Evolutionary conservation across 2,113 vertebrate genomes (phyloP).

Genomic region (Capreolus pygargus): DNA sequence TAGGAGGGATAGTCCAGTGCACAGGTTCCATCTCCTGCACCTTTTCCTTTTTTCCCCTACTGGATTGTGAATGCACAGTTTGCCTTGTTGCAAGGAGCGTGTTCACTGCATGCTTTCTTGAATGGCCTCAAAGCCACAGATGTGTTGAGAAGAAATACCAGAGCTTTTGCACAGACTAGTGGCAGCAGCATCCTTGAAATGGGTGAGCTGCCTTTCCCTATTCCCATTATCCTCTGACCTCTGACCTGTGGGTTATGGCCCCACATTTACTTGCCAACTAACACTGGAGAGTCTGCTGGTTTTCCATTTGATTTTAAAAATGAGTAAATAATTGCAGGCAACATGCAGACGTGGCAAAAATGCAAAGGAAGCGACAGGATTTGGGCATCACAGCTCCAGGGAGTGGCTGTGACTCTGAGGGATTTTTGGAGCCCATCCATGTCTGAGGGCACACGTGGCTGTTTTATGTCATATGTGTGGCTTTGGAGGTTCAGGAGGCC

Average conservation of each 20-base stretch:
- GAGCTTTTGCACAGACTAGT: not conserved
- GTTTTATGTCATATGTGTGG: not conserved
- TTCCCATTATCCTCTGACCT: not conserved
- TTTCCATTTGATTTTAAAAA: not conserved
- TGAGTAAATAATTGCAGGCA: not conserved
- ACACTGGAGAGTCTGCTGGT: not conserved
- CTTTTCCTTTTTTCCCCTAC: not conserved
- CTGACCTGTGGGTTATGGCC: not conserved
- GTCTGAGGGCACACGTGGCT: not conserved
- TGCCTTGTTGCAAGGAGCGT: not conserved
- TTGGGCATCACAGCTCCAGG: not conserved
- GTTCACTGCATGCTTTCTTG: not conserved
- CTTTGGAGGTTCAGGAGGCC: not conserved
- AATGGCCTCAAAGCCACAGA: not conserved
- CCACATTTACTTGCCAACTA: not conserved
- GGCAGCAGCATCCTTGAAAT: not conserved
- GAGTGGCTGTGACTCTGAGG: fast-evolving
- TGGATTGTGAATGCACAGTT: not conserved
- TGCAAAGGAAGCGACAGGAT: not conserved
- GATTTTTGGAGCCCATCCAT: fast-evolving
- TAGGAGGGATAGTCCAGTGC: too few species aligned
- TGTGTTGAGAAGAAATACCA: not conserved
- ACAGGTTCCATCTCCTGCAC: not conserved
- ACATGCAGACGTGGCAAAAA: not conserved
- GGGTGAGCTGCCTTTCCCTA: not conserved